A percentile compares a stretch with the other conserved stretches of the same genome.
Conservation (phyloP, 92 coral and sea anemone species). For the Epizoanthus ramosus region DNA sequence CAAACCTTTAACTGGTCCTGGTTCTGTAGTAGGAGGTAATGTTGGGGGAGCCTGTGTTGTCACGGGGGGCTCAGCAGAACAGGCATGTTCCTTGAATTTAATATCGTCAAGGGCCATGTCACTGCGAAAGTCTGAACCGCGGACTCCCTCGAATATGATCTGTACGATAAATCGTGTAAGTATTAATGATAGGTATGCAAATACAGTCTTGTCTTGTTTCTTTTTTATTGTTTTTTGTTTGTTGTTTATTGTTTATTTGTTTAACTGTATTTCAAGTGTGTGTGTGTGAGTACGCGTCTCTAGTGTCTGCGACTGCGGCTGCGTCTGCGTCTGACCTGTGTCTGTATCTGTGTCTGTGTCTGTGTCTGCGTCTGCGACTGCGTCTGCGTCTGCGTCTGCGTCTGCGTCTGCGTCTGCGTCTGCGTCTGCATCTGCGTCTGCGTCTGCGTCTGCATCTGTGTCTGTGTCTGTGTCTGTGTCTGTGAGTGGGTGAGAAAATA, state of each 20-base stretch:
- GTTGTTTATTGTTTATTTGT: neutral
- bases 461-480: too few species aligned
- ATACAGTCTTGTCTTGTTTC: neutral
- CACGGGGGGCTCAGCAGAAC: neutral
- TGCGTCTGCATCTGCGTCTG: too few species aligned
- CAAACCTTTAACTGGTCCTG: slow-evolving; percentile 37
- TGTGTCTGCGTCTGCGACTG: neutral
- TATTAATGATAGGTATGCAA: neutral
- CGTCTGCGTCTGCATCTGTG: too few species aligned
- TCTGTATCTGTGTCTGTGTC: neutral
- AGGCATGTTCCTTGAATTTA: slow-evolving; percentile 15
- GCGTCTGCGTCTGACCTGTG: neutral
- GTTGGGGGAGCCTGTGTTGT: slow-evolving; percentile 22
- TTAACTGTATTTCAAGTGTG: too few species aligned
- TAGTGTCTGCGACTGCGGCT: neutral
- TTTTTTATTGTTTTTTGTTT: too few species aligned
- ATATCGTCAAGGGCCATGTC: slow-evolving; percentile 40
- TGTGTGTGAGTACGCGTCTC: neutral
- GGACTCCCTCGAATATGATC: slow-evolving; percentile 37
- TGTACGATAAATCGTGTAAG: neutral
- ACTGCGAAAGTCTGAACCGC: slow-evolving; percentile 41
- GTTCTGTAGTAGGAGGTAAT: slow-evolving; percentile 26
- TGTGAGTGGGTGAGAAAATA: too few species aligned
- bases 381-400: neutral
- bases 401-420: too few species aligned